These are phyloP conservation scores for silkworm (Bombyx mori) DNA, from an alignment of 1,140 invertebrate species.

Conservation along the genomic window ASM3026992v2 NC_085120.1:2626501-2627000, in stretches of 20 bases:
- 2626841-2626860: not conserved
- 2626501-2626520: too few species aligned
- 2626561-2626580: too few species aligned
- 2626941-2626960: too few species aligned
- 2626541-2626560: too few species aligned
- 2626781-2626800: slow-evolving; percentile 90
- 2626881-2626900: too few species aligned
- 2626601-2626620: slow-evolving; percentile 78
- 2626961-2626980: too few species aligned
- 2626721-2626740: slow-evolving; percentile 95
- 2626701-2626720: slow-evolving; percentile 87
- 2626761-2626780: slow-evolving; percentile 93
- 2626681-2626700: slow-evolving; percentile 90
- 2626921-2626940: too few species aligned
- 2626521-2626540: too few species aligned
- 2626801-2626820: slow-evolving; percentile 78
- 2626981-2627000: too few species aligned
- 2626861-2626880: too few species aligned
- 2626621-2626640: slow-evolving; percentile 95
- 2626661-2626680: slow-evolving; percentile 90
- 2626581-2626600: not conserved
- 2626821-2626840: not conserved
- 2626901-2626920: too few species aligned
- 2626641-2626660: slow-evolving; percentile 96
- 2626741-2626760: slow-evolving; percentile 95